Conservation (phyloP, 2,113 vertebrate genomes). For the Platysternon megacephalum region DNA sequence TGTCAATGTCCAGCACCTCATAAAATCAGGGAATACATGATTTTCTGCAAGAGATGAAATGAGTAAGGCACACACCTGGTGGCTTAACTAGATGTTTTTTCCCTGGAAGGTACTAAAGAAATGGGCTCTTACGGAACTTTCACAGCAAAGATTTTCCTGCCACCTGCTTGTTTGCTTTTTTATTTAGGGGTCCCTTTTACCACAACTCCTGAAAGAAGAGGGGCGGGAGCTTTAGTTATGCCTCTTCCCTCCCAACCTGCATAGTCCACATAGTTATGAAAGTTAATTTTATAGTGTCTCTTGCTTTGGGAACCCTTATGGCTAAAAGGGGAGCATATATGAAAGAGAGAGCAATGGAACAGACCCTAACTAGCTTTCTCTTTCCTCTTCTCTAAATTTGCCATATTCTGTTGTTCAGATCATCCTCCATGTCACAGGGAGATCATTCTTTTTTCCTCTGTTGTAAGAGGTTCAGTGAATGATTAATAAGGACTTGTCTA, state of each 20-base stretch:
- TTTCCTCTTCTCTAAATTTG: neutral
- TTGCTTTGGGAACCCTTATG: neutral
- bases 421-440: neutral
- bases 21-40: too few species aligned
- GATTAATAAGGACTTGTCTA: neutral
- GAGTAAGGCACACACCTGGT: too few species aligned
- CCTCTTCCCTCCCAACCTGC: neutral
- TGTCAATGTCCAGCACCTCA: too few species aligned
- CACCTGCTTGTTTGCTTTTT: fast-evolving
- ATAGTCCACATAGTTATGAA: neutral
- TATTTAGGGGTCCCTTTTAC: neutral
- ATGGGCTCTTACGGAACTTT: fast-evolving
- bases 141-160: neutral
- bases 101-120: neutral
- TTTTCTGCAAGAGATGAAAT: too few species aligned
- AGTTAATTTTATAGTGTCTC: neutral
- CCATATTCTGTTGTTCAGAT: neutral
- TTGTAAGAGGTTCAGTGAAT: neutral
- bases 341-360: neutral
- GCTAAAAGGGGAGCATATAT: neutral
- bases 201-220: neutral
- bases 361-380: neutral
- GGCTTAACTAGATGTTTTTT: too few species aligned
- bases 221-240: neutral
- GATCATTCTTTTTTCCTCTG: neutral